Evolutionary conservation across 2,113 vertebrate species (phyloP).

Genomic region (Baryphthengus martii): DNA sequence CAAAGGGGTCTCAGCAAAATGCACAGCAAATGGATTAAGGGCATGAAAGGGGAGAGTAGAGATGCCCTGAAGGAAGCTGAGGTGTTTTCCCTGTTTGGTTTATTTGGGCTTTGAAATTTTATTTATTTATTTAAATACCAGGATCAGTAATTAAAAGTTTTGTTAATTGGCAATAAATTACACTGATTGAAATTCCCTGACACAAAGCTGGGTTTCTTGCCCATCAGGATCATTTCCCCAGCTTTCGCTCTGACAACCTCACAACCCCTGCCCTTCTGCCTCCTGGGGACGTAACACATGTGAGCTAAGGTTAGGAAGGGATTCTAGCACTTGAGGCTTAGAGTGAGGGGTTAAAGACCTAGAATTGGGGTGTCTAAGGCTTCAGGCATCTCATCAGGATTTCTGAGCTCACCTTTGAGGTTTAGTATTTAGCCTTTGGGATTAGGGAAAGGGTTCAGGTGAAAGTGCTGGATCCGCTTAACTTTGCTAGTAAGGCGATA

Average conservation of each 20-base stretch:
- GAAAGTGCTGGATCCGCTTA: neutral
- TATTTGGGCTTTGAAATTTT: neutral
- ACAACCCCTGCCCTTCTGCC: neutral
- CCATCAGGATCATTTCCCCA: neutral
- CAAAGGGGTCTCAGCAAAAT: neutral
- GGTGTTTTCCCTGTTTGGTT: neutral
- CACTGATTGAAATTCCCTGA: neutral
- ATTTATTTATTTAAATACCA: neutral
- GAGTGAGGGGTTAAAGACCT: neutral
- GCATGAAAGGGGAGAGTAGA: neutral
- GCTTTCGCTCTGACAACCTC: neutral
- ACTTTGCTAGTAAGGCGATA: neutral
- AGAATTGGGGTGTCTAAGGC: neutral
- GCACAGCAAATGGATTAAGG: neutral
- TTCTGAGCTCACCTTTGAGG: neutral
- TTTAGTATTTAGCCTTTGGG: neutral
- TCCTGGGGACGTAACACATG: neutral
- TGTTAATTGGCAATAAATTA: neutral
- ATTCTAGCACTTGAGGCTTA: neutral
- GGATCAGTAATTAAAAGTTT: neutral
- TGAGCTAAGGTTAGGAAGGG: neutral
- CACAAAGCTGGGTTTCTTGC: neutral
- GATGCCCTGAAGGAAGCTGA: neutral
- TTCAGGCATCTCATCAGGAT: neutral
- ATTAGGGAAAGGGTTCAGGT: neutral